Evolutionary conservation across 1,140 invertebrate genomes (phyloP), one percentile per base, ranked within the genome.

Genomic region (Trigoniulus corallinus): DNA sequence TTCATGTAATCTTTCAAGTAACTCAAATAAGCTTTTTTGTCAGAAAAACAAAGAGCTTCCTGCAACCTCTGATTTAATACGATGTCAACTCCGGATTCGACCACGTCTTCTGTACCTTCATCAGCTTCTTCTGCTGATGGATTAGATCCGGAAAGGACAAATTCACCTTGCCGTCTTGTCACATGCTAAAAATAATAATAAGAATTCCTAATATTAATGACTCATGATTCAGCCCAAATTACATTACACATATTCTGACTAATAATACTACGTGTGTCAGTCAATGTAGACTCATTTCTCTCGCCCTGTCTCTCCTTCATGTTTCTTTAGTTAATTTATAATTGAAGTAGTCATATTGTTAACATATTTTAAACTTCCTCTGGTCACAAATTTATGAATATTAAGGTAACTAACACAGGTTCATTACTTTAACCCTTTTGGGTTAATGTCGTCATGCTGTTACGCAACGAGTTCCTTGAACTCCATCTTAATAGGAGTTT

Each of bases 1-100:
- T 95, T 95, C 84, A 96, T 94, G 69, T 91, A 96, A 57, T 88
- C 86, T 69, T 96, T 97, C 56, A 96, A 75, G 69, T 96, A 95
- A 46, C 75, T 63, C 55, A 88, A 91, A 67, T 87, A 97, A 22
- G 82, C 83, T 47, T 64, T 60, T 55, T 70, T 68, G 48, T 62
- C 59, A 22, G 62, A 59, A 55, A 74, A 73, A 25, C 67, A 84
- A 66, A 72, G 89, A 26, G 82, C 86, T 73, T 95, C 91, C 52
- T 72, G 66, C 37, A 96, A 76, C 64, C 87, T 77, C 62, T 95
- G 88, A 66, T 95, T 94, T 27, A 97, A 67, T 23, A 96, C 87
- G 55, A 96, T 75, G 69, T 97, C 92, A 44, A 96, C 83, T 41
- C 92, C 92, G 54, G 74, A 75, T 65, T 88, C 81, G 1, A 76